These are phyloP conservation scores for Trachurus trachurus DNA, from an alignment of 2,797 vertebrate genomes.

Conservation along the genomic window DNA sequence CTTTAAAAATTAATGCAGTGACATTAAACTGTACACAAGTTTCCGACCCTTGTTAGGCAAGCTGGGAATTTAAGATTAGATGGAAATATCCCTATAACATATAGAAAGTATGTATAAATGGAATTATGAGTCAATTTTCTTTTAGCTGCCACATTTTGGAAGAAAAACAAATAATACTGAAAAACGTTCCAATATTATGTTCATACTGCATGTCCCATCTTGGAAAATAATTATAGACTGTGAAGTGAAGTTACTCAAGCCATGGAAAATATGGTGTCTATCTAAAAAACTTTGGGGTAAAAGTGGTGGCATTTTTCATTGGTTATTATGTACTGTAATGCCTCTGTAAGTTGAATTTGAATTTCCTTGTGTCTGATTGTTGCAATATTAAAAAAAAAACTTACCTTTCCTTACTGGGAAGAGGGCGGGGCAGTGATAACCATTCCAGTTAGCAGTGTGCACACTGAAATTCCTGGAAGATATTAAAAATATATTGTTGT, in stretches of 20 bases:
- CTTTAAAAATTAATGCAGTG: constrained; percentile 79
- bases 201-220: not conserved
- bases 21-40: constrained; percentile 68
- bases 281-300: too few relatives aligned
- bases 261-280: too few relatives aligned
- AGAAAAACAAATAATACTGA: not conserved
- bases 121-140: not conserved
- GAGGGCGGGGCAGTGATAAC: not conserved
- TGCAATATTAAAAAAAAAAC: too few relatives aligned
- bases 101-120: constrained; percentile 1
- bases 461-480: not conserved
- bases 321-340: not conserved
- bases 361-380: too few relatives aligned
- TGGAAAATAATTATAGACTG: not conserved
- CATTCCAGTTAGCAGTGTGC: not conserved
- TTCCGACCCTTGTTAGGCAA: constrained; percentile 18
- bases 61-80: constrained; percentile 34
- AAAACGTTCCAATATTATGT: not conserved
- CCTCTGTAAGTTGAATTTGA: too few relatives aligned
- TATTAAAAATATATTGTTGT: not conserved
- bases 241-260: too few relatives aligned
- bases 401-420: not conserved
- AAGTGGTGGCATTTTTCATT: not conserved
- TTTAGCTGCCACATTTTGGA: constrained; percentile 2
- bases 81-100: constrained; percentile 28